A percentile compares a stretch with the other conserved stretches of the same genome.
Evolutionary conservation across 2,113 vertebrate genomes (phyloP).

Genomic region (Chelonoidis abingdonii): DNA sequence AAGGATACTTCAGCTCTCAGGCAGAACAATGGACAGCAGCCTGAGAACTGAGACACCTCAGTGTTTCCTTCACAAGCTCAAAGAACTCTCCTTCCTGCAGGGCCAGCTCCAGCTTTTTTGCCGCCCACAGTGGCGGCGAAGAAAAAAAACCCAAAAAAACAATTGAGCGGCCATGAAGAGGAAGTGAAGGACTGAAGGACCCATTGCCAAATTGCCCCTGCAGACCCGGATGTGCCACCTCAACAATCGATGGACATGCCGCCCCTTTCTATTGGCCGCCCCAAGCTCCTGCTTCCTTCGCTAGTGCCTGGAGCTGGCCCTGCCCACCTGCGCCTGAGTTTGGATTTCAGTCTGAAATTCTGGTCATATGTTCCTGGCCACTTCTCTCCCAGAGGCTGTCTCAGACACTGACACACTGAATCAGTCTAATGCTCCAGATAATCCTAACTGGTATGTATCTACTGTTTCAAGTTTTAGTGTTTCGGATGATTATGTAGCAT

Average conservation of each 20-base stretch:
- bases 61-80: accelerated
- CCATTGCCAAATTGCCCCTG: too few species aligned
- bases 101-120: too few species aligned
- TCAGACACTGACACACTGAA: not conserved
- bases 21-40: conserved; percentile 16
- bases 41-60: accelerated
- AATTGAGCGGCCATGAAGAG: not conserved
- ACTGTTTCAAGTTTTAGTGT: not conserved
- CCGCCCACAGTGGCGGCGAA: too few species aligned
- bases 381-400: not conserved
- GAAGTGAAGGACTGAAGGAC: too few species aligned
- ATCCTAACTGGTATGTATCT: not conserved
- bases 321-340: not conserved
- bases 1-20: conserved; percentile 1
- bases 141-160: too few species aligned
- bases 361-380: not conserved
- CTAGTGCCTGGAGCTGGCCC: too few species aligned
- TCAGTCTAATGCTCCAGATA: not conserved
- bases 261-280: too few species aligned
- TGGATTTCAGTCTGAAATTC: not conserved
- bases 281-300: too few species aligned
- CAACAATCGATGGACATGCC: too few species aligned
- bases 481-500: not conserved
- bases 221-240: too few species aligned
- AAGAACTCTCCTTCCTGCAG: not conserved